phyloP scores from a whole-genome alignment of 1,140 invertebrate species.

The Bombus impatiens region DNA sequence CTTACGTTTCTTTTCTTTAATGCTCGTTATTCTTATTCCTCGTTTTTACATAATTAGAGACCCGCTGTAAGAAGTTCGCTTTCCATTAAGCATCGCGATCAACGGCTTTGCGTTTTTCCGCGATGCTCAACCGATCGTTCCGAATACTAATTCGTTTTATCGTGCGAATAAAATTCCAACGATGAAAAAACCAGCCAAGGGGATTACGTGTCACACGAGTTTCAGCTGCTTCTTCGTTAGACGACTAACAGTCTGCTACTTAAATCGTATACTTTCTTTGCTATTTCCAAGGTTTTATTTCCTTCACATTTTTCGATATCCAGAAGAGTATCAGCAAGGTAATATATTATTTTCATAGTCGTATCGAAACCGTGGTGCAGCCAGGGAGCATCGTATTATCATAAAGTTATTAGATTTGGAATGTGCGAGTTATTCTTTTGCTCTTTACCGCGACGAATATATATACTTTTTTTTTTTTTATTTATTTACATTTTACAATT shows the following conservation, averaged over 20 bases:
- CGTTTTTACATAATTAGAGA: constrained; percentile 34
- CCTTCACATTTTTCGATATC: neutral
- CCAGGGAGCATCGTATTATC: neutral
- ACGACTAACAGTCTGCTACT: no score
- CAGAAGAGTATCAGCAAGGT: no score
- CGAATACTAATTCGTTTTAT: constrained; percentile 23
- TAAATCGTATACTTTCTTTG: no score
- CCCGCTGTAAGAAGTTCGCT: constrained; percentile 17
- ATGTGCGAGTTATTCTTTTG: neutral
- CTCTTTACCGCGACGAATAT: neutral
- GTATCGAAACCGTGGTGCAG: neutral
- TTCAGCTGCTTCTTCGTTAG: no score
- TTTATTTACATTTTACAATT: no score
- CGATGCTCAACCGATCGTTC: neutral
- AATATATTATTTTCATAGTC: neutral
- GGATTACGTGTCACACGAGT: neutral
- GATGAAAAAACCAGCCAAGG: neutral
- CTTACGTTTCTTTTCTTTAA: neutral
- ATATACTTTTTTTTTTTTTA: no score
- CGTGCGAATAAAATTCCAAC: neutral
- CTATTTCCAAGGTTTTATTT: no score
- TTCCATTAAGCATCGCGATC: constrained; percentile 36
- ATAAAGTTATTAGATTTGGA: neutral
- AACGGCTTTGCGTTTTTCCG: constrained; percentile 14
- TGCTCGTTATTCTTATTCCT: constrained; percentile 25